Conservation (phyloP, 2,113 vertebrate species). For the Leptosomus discolor region DNA sequence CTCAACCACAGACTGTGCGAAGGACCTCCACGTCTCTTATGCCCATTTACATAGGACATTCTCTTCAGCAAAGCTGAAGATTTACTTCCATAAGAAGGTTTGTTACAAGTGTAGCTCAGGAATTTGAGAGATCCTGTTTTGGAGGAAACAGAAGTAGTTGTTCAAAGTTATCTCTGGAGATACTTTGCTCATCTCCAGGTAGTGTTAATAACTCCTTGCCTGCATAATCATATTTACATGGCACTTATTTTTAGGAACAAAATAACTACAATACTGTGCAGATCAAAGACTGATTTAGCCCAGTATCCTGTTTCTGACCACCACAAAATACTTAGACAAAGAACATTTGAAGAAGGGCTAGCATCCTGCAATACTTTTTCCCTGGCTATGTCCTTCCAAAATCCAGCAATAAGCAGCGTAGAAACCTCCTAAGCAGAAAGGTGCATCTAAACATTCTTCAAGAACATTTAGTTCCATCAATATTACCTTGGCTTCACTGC, state of each 20-base stretch:
- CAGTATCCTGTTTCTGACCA: not conserved
- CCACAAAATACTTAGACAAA: not conserved
- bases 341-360: not conserved
- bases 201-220: not conserved
- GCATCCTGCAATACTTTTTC: not conserved
- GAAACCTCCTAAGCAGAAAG: not conserved
- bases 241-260: not conserved
- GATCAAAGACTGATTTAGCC: not conserved
- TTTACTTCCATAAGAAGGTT: not conserved
- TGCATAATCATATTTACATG: not conserved
- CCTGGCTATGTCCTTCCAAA: not conserved
- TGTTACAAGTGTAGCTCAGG: not conserved
- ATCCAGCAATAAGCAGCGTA: not conserved
- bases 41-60: not conserved
- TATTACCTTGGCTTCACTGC: not conserved
- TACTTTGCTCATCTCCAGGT: not conserved
- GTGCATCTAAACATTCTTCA: not conserved
- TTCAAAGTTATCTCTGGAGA: not conserved
- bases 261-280: not conserved
- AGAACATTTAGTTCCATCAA: not conserved
- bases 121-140: not conserved
- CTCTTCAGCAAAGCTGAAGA: not conserved
- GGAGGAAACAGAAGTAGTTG: not conserved
- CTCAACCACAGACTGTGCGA: not conserved
- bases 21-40: not conserved